Conservation (phyloP, 2,888 invertebrate species). For the Phymatocera aterrima region DNA sequence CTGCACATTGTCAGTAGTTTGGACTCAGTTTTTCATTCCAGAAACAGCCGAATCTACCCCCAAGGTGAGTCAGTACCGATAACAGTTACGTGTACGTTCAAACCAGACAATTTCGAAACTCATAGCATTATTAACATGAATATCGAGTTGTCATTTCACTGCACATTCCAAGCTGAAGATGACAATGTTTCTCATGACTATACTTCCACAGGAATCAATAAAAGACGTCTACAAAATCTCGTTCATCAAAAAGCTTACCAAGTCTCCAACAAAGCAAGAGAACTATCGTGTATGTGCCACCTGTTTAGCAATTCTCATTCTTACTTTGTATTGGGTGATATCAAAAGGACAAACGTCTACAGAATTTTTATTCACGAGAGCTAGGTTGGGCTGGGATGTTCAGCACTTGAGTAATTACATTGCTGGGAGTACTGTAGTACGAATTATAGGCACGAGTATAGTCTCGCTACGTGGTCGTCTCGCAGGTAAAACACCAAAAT, state of each 20-base stretch:
- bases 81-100: too few relatives aligned
- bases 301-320: constrained; percentile 72
- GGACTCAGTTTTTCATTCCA: constrained; percentile 75
- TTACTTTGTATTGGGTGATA: constrained; percentile 69
- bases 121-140: too few relatives aligned
- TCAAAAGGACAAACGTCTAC: constrained; percentile 76
- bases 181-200: background rate
- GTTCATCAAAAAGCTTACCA: constrained; percentile 78
- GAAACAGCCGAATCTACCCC: constrained; percentile 74
- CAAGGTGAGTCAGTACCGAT: constrained; percentile 54
- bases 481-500: background rate
- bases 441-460: constrained; percentile 74
- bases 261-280: constrained; percentile 78
- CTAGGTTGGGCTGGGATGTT: constrained; percentile 83
- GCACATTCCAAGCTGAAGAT: background rate
- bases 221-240: constrained; percentile 74
- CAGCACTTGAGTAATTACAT: constrained; percentile 79
- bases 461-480: background rate
- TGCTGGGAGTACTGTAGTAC: constrained; percentile 76
- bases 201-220: constrained; percentile 72
- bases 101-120: too few relatives aligned
- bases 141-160: too few relatives aligned
- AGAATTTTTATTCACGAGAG: constrained; percentile 80
- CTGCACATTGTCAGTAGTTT: constrained; percentile 75
- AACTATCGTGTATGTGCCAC: constrained; percentile 78